A percentile compares a stretch with the other conserved stretches of the same genome.
Evolutionary conservation across 2,888 invertebrate genomes (phyloP).

Genomic region (Pilophorus perplexus): DNA sequence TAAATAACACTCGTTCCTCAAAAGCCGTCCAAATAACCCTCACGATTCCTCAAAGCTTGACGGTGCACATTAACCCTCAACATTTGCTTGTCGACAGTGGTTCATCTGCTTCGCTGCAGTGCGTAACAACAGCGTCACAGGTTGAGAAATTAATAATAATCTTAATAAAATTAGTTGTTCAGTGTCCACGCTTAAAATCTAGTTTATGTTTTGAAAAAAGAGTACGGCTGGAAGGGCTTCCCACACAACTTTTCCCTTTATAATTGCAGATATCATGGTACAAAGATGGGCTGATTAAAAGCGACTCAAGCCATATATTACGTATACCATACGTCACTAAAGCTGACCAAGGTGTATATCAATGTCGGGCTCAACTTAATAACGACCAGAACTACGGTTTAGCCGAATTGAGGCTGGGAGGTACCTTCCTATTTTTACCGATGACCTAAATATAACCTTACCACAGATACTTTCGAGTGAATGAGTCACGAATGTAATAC

Average conservation of each 20-base stretch:
- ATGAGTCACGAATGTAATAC: too few species aligned
- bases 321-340: slow-evolving; percentile 51
- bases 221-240: too few species aligned
- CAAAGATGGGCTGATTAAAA: slow-evolving; percentile 32
- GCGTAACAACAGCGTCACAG: slow-evolving; percentile 38
- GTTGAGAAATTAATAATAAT: too few species aligned
- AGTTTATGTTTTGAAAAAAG: too few species aligned
- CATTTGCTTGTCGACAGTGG: slow-evolving; percentile 43
- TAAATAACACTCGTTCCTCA: slow-evolving; percentile 51
- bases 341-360: slow-evolving; percentile 56
- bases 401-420: slow-evolving; percentile 44
- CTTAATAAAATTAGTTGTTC: too few species aligned
- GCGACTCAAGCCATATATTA: slow-evolving; percentile 26
- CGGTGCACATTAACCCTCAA: slow-evolving; percentile 45
- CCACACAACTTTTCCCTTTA: too few species aligned
- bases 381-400: slow-evolving; percentile 42
- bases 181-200: too few species aligned
- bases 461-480: too few species aligned
- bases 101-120: slow-evolving; percentile 39
- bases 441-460: too few species aligned
- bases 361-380: slow-evolving; percentile 53
- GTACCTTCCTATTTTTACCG: too few species aligned
- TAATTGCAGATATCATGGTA: slow-evolving; percentile 34
- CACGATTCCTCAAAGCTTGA: slow-evolving; percentile 50
- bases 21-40: slow-evolving; percentile 50